phyloP scores from a whole-genome alignment of 2,797 vertebrate genomes.

The Rhinophrynus dorsalis region DNA sequence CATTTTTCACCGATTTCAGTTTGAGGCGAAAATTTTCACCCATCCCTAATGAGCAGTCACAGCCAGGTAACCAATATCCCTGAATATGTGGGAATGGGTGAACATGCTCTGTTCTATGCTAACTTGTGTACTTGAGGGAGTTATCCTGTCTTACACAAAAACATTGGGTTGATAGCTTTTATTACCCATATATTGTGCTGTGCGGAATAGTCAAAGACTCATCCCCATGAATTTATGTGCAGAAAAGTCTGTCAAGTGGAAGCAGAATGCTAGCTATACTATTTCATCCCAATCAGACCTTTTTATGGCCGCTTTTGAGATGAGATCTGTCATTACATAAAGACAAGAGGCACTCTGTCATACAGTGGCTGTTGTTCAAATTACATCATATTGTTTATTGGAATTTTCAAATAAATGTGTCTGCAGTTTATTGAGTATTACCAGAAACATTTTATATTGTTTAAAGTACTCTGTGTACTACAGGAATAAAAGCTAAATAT shows the following conservation, averaged over 20 bases:
- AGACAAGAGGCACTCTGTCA: constrained; percentile 41
- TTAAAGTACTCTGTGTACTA: constrained; percentile 33
- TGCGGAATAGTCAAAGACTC: constrained; percentile 39
- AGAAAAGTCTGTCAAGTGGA: constrained; percentile 35
- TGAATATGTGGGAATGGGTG: neutral
- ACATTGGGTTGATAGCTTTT: constrained; percentile 36
- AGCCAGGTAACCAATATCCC: neutral
- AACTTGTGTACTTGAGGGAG: neutral
- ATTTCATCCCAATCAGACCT: constrained; percentile 41
- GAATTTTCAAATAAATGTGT: constrained; percentile 46
- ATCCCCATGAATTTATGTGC: constrained; percentile 37
- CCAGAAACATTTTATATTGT: constrained; percentile 47
- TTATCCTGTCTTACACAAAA: constrained; percentile 14
- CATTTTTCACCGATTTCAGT: neutral
- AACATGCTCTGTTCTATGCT: neutral
- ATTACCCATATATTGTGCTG: constrained; percentile 34
- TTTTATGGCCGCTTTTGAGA: constrained; percentile 39
- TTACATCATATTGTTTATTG: constrained; percentile 48
- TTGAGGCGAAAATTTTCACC: neutral
- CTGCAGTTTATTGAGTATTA: constrained; percentile 44
- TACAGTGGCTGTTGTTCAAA: constrained; percentile 34
- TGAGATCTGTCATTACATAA: constrained; percentile 47
- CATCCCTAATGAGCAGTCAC: neutral
- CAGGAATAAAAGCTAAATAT: constrained; percentile 10
- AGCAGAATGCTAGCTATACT: constrained; percentile 30